Evolutionary conservation across 2,113 vertebrate genomes (phyloP), one percentile per base, ranked within the genome.

Genomic region (Epinephelus moara): DNA sequence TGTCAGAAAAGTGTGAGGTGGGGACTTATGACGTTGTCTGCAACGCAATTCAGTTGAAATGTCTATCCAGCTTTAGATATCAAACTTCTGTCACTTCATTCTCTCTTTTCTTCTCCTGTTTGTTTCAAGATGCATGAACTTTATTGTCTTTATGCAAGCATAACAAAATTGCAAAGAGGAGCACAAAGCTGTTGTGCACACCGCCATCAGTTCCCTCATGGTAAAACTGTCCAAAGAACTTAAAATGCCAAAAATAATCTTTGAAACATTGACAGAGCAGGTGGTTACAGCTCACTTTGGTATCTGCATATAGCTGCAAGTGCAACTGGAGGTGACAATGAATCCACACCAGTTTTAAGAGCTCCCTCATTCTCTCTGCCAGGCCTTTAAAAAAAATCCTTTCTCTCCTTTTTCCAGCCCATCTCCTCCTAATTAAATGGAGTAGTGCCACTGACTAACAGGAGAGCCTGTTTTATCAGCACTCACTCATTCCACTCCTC

Each of bases 401-500:
- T 81, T 76, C 60, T 57, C 52, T 86, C 30, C 15, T 75, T 78
- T 77, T 74, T 73, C 70, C 60, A 63, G 71, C 72, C 76, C 83
- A 81, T 91, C 73, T 86, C 74, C 85, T 86, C 63, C 81, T 91
- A 92, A 92, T 94, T 88, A 92, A 92, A 90, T 87, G 89, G 78
- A 89, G 66, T 81, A 53, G 59, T 70, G 88, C 76, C 85, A 79
- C 77, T 63, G 86, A 84, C 80, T 30, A 84, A 86, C 63, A 91
- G 86, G 72, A 88, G 78, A 85, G 81, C 37, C 76, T 70, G 83
- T 87, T 82, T 93, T 91, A 94, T 91, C 90, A 84, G 88, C 87
- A 74, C 81, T 92, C 87, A 71, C 61, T 89, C 87, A 78, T 69
- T 80, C 73, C 78, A 70, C 80, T 84, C 70, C 76, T 78, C 80